These are phyloP conservation scores for Typhlichthys subterraneus DNA, from an alignment of 2,797 vertebrate species.

Conservation along the genomic window DNA sequence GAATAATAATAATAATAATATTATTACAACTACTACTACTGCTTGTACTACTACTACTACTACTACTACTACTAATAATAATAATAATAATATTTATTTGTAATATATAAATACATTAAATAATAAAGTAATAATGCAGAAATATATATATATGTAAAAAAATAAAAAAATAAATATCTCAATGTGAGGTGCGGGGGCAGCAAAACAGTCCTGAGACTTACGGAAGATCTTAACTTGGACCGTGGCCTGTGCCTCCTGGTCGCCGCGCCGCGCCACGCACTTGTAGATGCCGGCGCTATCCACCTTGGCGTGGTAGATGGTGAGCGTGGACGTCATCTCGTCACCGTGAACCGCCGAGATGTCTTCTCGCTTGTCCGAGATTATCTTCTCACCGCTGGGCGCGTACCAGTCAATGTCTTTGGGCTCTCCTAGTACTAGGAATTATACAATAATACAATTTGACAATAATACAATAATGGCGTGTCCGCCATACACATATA, in stretches of 20 bases:
- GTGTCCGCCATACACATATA: too few species aligned
- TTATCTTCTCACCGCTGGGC: conserved; percentile 89
- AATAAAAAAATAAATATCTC: too few species aligned
- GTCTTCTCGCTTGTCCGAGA: conserved; percentile 83
- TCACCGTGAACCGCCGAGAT: conserved; percentile 86
- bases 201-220: conserved; percentile 75
- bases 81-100: too few species aligned
- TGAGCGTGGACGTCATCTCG: conserved; percentile 87
- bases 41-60: too few species aligned
- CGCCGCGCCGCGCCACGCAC: conserved; percentile 86
- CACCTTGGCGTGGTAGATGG: conserved; percentile 92
- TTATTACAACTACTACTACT: too few species aligned
- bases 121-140: too few species aligned
- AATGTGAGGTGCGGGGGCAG: not conserved
- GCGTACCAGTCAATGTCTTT: conserved; percentile 94
- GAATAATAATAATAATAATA: too few species aligned
- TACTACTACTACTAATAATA: too few species aligned
- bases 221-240: conserved; percentile 96
- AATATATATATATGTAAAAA: too few species aligned
- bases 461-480: too few species aligned
- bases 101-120: too few species aligned
- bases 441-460: not conserved
- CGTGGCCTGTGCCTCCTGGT: conserved; percentile 88
- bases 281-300: conserved; percentile 95
- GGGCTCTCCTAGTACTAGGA: conserved; percentile 87